A percentile compares a stretch with the other conserved stretches of the same genome.
Evolutionary conservation across 1,140 invertebrate species (phyloP).

Genomic region (Meloidogyne floridensis): DNA sequence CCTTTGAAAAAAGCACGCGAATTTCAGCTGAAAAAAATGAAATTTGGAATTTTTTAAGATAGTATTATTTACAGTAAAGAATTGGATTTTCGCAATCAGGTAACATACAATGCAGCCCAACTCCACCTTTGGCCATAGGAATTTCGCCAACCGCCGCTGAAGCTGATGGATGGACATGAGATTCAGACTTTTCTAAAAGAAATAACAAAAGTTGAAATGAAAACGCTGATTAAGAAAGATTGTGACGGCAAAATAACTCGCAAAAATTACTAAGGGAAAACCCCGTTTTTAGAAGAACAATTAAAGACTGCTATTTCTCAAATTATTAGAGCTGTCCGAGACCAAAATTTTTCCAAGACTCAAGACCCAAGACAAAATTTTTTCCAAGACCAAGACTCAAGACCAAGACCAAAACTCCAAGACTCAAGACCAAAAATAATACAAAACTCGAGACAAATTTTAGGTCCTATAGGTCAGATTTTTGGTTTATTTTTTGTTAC

Average conservation of each 20-base stretch:
- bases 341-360: no score
- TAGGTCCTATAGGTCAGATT: no score
- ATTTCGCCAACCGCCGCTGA: conserved; percentile 36
- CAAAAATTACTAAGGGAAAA: conserved; percentile 12
- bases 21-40: conserved; percentile 37
- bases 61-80: conserved; percentile 35
- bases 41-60: neutral
- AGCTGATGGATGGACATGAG: conserved; percentile 29
- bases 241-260: neutral
- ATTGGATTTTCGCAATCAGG: conserved; percentile 43
- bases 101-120: conserved; percentile 34
- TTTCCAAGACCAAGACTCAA: no score
- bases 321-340: neutral
- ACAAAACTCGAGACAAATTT: no score
- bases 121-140: conserved; percentile 24
- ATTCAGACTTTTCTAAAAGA: no score
- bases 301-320: neutral
- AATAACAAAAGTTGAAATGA: no score
- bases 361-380: no score
- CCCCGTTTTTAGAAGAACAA: neutral
- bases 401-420: no score
- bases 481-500: no score
- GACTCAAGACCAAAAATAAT: no score
- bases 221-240: conserved; percentile 36
- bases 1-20: conserved; percentile 23